Evolutionary conservation across 1,140 invertebrate genomes (phyloP).

Genomic region (Aphaenogaster rudis): DNA sequence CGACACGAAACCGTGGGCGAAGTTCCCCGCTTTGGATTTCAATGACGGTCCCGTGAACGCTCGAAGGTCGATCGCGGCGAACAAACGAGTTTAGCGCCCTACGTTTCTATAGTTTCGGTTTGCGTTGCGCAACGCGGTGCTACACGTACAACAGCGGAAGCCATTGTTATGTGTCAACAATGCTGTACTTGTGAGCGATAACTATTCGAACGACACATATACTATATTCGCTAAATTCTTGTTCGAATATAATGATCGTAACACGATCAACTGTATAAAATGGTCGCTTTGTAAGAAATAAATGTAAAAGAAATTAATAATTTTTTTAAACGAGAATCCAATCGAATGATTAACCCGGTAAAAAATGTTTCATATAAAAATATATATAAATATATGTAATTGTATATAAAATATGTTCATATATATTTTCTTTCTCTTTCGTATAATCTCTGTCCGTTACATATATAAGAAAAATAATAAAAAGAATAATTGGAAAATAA

Average conservation of each 20-base stretch:
- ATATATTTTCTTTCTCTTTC: no score
- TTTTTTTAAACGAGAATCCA: neutral
- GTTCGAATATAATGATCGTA: neutral
- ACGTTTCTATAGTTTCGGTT: conserved; percentile 62
- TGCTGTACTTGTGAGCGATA: conserved; percentile 10
- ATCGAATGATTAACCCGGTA: neutral
- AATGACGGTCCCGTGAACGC: neutral
- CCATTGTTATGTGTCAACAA: conserved; percentile 48
- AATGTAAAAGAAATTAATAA: neutral
- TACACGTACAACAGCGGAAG: conserved; percentile 49
- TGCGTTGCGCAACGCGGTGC: conserved; percentile 61
- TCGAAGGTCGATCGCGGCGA: conserved; percentile 54
- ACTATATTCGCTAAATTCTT: neutral
- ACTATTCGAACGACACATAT: neutral
- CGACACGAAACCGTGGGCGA: conserved; percentile 24
- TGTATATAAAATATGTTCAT: no score
- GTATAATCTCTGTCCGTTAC: no score
- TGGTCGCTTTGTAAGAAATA: neutral
- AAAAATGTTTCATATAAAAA: no score
- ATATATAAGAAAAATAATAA: no score
- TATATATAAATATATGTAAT: no score
- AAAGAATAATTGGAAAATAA: no score
- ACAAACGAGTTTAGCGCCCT: conserved; percentile 56
- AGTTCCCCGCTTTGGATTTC: conserved; percentile 31
- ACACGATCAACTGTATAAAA: neutral